These are phyloP conservation scores for Acinonyx jubatus DNA, from an alignment of 2,113 vertebrate genomes.

Conservation along the genomic window DNA sequence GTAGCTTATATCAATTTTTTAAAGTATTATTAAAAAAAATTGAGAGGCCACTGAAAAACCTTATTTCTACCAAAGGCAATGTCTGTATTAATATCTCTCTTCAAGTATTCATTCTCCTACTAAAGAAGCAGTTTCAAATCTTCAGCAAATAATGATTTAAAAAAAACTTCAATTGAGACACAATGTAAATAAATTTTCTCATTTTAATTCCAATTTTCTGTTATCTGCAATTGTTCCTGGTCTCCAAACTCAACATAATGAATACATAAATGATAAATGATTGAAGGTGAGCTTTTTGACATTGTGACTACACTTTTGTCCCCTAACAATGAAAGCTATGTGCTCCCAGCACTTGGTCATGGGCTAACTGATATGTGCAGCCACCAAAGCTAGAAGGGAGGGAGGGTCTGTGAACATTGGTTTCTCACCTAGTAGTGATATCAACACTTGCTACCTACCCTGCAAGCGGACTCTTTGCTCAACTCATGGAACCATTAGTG, in stretches of 20 bases:
- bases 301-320: neutral
- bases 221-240: neutral
- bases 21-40: conserved; percentile 34
- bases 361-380: neutral
- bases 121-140: conserved; percentile 43
- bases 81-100: neutral
- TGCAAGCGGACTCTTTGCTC: neutral
- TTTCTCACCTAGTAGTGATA: neutral
- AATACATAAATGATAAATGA: neutral
- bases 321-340: neutral
- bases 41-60: neutral
- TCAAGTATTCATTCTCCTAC: neutral
- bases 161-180: neutral
- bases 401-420: neutral
- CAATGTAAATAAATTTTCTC: neutral
- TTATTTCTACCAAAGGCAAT: conserved; percentile 49
- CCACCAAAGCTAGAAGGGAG: neutral
- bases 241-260: neutral
- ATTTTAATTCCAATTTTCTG: neutral
- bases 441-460: no score
- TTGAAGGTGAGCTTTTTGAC: neutral
- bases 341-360: neutral
- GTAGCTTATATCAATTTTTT: conserved; percentile 37
- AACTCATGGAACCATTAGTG: neutral
- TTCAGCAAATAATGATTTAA: neutral